Base-by-base conservation (phyloP, 2,113 vertebrate genomes). In the Aldabrachelys gigantea region DNA sequence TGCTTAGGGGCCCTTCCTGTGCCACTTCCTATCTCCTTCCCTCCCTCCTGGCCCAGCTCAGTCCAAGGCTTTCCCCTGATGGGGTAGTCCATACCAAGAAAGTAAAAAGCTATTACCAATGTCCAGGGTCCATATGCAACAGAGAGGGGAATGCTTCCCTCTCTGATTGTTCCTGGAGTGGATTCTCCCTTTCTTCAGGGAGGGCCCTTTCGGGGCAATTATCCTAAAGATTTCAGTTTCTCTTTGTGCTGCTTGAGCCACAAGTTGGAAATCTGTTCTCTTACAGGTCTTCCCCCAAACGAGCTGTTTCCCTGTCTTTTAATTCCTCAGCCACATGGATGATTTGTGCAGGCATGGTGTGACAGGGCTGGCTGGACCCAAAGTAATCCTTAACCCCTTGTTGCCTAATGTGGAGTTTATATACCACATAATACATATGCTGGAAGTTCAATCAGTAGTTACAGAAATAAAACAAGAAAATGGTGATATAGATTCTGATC, bases 401-500 rank as follows among this genome's bases (percentile, higher is more conserved):
- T 35, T 19, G 16, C 62, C 17, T n/a, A n/a, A 16, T 69, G 62
- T n/a, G 31, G 62, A n/a, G 6, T 35, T 8, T 69, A 35, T n/a
- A 19, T 69, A n/a, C 13, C 62, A 35, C 31, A 17, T 65, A 31
- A 31, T 31, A 65, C 29, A 31, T 16, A 65, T 35, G 29, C 59
- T 35, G 14, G 31, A 65, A 31, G 19, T 29, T 6, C 27, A 52
- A 52, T 76, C 24, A 2, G 10, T 80, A 79, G 35, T 6, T 49
- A 19, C 25, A 82, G 72, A 52, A 7, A 35, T 79, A 62, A 50
- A 6, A 0, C 65, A 82, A 57, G 50, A 52, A 82, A 47, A 3
- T n/a, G 5, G 35, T 82, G 52, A 29, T 44, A 11, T 1, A 82
- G 38, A 24, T 49, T 24, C 65, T 0, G 38, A 2, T 1, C 0